These are phyloP conservation scores for Ceuthmochares aereus DNA, from an alignment of 2,113 vertebrate species.

Conservation along the genomic window DNA sequence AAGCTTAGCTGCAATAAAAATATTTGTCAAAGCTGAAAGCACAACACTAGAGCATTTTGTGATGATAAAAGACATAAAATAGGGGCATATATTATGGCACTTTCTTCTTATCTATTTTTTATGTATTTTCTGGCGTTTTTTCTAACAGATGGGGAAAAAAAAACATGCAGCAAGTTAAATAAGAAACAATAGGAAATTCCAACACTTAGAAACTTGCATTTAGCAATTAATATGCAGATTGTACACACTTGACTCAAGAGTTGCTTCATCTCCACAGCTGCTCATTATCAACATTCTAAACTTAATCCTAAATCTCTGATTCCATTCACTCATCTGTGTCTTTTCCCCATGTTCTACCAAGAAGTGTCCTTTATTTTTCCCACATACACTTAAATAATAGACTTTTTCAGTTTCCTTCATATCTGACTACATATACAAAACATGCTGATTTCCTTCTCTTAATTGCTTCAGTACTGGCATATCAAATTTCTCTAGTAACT, in stretches of 20 bases:
- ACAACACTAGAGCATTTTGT: neutral
- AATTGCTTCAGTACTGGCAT: neutral
- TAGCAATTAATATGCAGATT: neutral
- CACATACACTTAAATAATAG: neutral
- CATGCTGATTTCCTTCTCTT: neutral
- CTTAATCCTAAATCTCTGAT: neutral
- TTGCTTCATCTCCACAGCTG: neutral
- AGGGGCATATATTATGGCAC: neutral
- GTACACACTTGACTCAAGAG: neutral
- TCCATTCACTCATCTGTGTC: neutral
- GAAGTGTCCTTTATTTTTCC: neutral
- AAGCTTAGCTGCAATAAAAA: constrained; percentile 27
- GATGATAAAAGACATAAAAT: constrained; percentile 19
- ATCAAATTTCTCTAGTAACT: neutral
- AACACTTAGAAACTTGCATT: neutral
- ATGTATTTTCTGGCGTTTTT: neutral
- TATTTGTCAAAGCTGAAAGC: constrained; percentile 25
- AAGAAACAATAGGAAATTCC: neutral
- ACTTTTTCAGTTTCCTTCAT: neutral
- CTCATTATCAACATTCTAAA: neutral
- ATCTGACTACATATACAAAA: neutral
- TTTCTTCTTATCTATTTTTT: constrained; percentile 15
- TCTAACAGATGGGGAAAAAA: neutral
- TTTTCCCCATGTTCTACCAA: neutral
- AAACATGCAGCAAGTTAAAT: neutral